Base-by-base conservation (phyloP, 1,140 invertebrate genomes). In the Drosophila nigromelanica region DNA sequence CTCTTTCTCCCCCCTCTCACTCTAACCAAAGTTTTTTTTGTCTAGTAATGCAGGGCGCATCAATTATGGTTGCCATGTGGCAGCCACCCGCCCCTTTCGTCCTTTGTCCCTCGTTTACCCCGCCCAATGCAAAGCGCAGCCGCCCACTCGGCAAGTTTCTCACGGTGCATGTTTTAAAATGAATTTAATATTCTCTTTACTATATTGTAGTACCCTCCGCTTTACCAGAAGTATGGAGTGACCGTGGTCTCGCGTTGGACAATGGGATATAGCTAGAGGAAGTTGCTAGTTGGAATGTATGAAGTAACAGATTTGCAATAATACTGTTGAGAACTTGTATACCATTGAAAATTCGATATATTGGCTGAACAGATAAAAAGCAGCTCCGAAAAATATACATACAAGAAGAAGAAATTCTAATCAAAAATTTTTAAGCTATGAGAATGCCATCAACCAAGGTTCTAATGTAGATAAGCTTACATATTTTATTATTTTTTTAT, bases 11-110 rank as follows among this genome's bases (percentile, higher is more conserved):
- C 14, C 51, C 14, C 24, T 15, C 54, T 43, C 24, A 4, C 6
- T 27, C 21, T 50, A 30, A 1, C 12, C 5, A 42, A 4, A 37
- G 35, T 37, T 37, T 4, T 35, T 69, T 87, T 62, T 81, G 79
- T 85, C 81, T 86, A 86, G 82, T 87, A 86, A 86, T 78, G 82
- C 83, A 67, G 63, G 50, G 63, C 63, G 51, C 81, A 86, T 86
- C 82, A 86, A 86, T 86, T 86, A 87, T 86, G 67, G 60, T 76
- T 51, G 52, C 42, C 37, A 37, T 73, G 71, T 58, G 51, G 55
- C 30, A 40, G 18, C 47, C 12, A 47, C 66, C 42, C 37, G 30
- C 24, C 40, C 39, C 39, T n/a, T 21, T 6, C 27, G 27, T 24
- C 21, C 21, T 24, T 2, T 24, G 21, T 24, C 6, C 27, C 1